Base-by-base conservation (phyloP, 2,888 invertebrate species). In the Diaprepes abbreviatus region DNA sequence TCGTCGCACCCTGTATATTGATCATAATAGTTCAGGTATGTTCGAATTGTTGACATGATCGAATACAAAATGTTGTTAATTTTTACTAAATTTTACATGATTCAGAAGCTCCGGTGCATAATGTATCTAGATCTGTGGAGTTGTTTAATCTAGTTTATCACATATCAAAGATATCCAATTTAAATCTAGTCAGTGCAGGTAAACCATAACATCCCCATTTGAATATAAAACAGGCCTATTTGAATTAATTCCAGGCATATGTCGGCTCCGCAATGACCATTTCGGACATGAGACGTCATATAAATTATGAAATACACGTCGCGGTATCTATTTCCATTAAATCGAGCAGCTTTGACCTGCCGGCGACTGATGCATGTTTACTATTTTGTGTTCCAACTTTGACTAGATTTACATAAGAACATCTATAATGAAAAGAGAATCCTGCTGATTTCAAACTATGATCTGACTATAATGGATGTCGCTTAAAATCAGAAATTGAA, bases 251-350 rank as follows among this genome's bases (percentile, higher is more conserved):
- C 48, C 6, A 35, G 16, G 45, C 63, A 48, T 63, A 60, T 21
- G 50, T 60, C 50, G 21, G 45, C 21, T 33, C 36, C 19, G 63
- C 9, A 58, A 69, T 17, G 68, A 50, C 50, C 64, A 40, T 69
- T 69, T 64, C 59, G 69, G 69, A 64, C 59, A 43, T 65, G 40
- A 7, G 73, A 74, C 73, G 76, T 76, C 74, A 75, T 73, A 75
- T 77, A 75, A 77, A 77, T 76, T 77, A 77, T 76, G 74, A 76
- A 78, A 73, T 74, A 78, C 78, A 78, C 75, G 76, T 74, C 71
- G 72, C 74, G 28, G 66, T 74, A 74, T 73, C 74, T 74, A 76
- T 76, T 75, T 75, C 74, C 77, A 77, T 77, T 75, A 76, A 74
- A 75, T 74, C 63, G 73, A 74, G 71, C 71, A 16, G 65, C 57